Conservation (phyloP, 2,888 invertebrate species). For the Bursaphelenchus okinawaensis region DNA sequence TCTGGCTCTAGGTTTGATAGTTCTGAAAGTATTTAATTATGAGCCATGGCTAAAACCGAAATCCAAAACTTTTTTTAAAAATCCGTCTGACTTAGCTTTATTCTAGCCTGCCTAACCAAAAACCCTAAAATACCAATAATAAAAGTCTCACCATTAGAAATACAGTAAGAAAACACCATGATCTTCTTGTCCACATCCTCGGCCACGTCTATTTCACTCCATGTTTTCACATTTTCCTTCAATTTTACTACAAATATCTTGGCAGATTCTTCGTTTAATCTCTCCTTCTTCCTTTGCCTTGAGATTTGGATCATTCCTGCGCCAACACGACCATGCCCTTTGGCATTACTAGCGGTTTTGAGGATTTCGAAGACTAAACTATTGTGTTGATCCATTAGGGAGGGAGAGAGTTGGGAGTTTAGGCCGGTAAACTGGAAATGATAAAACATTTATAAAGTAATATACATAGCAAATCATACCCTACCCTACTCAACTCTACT, state of each 20-base stretch:
- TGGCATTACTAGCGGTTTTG: neutral
- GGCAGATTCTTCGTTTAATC: neutral
- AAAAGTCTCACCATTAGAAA: slow-evolving; percentile 4
- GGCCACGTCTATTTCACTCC: neutral
- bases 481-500: no score
- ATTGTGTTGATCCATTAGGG: neutral
- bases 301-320: neutral
- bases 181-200: neutral
- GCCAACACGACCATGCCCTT: neutral
- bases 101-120: no score
- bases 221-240: neutral
- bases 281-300: neutral
- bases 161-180: neutral
- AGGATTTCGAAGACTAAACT: slow-evolving; percentile 1
- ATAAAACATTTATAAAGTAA: no score
- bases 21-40: slow-evolving; percentile 25
- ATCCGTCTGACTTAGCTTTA: no score
- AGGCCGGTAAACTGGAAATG: slow-evolving; percentile 9
- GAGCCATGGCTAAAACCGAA: no score
- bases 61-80: no score
- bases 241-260: slow-evolving; percentile 3
- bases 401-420: neutral
- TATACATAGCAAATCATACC: no score
- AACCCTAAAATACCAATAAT: neutral
- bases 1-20: slow-evolving; percentile 32